Evolutionary conservation across 1,140 invertebrate species (phyloP).

Genomic region (Pararge aegeria): DNA sequence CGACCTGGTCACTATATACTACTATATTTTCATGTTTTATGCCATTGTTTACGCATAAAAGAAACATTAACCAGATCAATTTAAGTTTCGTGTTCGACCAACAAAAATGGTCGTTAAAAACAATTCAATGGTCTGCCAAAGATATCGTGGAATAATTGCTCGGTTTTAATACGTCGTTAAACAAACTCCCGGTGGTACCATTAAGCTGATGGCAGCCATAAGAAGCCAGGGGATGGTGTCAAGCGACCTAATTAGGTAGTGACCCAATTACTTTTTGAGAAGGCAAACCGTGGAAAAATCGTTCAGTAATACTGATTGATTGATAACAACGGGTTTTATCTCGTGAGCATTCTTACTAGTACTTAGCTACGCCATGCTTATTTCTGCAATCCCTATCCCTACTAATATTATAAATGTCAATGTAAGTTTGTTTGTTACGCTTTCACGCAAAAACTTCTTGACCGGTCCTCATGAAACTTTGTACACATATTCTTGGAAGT

Average conservation of each 20-base stretch:
- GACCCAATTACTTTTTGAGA: conserved; percentile 66
- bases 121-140: conserved; percentile 8
- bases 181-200: conserved; percentile 52
- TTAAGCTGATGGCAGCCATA: conserved; percentile 50
- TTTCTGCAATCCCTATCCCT: too few relatives aligned
- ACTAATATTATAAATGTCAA: too few relatives aligned
- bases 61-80: not conserved
- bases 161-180: conserved; percentile 49
- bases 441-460: too few relatives aligned
- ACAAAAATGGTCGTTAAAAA: conserved; percentile 20
- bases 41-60: too few relatives aligned
- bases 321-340: not conserved
- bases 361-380: too few relatives aligned
- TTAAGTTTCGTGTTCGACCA: conserved; percentile 4
- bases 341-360: not conserved
- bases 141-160: conserved; percentile 28
- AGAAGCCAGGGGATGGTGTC: conserved; percentile 52
- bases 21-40: too few relatives aligned
- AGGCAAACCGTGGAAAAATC: conserved; percentile 16
- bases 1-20: too few relatives aligned
- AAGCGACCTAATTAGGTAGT: conserved; percentile 65
- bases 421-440: too few relatives aligned
- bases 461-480: too few relatives aligned
- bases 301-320: conserved; percentile 17
- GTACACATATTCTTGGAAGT: too few relatives aligned